Evolutionary conservation across 2,797 vertebrate species (phyloP).

Genomic region (Pyrrhura leucotis): DNA sequence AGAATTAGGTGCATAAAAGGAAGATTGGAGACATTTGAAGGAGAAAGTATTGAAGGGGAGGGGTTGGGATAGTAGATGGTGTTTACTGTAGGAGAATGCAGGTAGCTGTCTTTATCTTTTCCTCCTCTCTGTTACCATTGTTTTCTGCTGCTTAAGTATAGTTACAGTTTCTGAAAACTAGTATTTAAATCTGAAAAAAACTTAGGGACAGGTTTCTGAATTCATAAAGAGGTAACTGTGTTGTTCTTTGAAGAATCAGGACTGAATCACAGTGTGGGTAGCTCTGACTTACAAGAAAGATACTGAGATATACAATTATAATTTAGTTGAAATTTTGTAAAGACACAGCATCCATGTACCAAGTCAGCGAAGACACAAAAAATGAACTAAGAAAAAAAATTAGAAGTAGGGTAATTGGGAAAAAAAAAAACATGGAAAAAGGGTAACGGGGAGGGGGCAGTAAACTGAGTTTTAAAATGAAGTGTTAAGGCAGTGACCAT

Average conservation of each 20-base stretch:
- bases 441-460: background rate
- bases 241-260: background rate
- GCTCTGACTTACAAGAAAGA: background rate
- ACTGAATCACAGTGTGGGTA: background rate
- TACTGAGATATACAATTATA: background rate
- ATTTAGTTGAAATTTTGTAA: background rate
- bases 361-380: background rate
- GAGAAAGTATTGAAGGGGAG: background rate
- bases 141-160: background rate
- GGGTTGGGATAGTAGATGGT: background rate
- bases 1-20: background rate
- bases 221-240: background rate
- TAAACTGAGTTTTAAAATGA: background rate
- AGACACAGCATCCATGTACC: rapidly evolving
- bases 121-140: background rate
- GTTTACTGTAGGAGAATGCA: background rate
- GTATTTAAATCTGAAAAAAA: background rate
- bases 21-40: background rate
- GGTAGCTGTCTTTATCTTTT: background rate
- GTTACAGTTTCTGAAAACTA: background rate
- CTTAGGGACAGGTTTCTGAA: background rate
- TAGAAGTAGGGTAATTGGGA: background rate
- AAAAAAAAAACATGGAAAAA: background rate
- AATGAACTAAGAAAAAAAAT: background rate
- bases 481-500: background rate